Conservation (phyloP, 2,888 invertebrate genomes). For the Elysia crispata region DNA sequence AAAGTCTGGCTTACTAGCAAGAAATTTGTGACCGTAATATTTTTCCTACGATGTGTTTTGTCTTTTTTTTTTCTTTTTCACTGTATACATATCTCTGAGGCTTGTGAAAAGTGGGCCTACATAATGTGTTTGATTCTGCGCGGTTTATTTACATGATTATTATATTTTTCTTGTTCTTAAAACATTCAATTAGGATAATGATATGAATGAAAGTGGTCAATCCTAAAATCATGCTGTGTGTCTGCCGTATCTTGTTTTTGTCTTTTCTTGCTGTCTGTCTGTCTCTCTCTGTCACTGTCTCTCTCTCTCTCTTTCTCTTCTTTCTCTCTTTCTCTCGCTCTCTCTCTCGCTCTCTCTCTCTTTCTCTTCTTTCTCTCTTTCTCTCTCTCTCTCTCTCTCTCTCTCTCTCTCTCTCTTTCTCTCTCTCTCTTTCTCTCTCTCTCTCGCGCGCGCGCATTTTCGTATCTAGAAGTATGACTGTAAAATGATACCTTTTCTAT, state of each 20-base stretch:
- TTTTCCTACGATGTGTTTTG: too few relatives aligned
- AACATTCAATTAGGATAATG: not conserved
- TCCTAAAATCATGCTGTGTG: too few relatives aligned
- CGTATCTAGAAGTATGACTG: too few relatives aligned
- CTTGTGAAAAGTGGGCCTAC: not conserved
- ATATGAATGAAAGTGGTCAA: too few relatives aligned
- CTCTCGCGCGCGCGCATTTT: too few relatives aligned
- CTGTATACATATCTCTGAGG: too few relatives aligned
- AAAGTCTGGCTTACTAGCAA: too few relatives aligned
- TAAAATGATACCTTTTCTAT: too few relatives aligned
- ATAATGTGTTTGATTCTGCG: not conserved
- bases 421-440: constrained; percentile 13
- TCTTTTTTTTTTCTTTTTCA: too few relatives aligned
- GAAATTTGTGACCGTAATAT: too few relatives aligned
- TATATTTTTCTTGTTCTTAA: not conserved
- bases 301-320: constrained; percentile 16
- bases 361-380: not conserved
- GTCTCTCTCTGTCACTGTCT: not conserved
- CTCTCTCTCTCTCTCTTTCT: constrained; percentile 7
- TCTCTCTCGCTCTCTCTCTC: constrained; percentile 11
- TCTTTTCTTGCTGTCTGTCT: not conserved
- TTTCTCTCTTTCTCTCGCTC: constrained; percentile 9
- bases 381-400: constrained; percentile 19
- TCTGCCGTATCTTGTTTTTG: too few relatives aligned
- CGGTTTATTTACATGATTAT: constrained; percentile 1